Conservation (phyloP, 2,888 invertebrate species). For the Homarus gammarus region DNA sequence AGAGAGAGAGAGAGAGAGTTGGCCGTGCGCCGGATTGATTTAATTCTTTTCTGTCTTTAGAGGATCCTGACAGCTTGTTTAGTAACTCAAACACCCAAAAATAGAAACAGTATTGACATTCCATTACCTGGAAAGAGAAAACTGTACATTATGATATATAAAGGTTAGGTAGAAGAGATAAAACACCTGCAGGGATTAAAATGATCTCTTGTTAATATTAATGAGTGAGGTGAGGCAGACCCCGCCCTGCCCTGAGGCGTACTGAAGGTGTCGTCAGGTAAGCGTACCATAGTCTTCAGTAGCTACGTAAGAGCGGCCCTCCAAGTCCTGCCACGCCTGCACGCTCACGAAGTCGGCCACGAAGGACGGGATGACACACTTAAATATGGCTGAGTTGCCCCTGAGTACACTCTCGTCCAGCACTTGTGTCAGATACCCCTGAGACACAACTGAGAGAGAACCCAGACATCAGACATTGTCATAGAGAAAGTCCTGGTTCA, state of each 20-base stretch:
- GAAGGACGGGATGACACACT: slow-evolving; percentile 76
- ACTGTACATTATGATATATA: too few species aligned
- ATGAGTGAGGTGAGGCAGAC: too few species aligned
- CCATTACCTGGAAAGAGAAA: too few species aligned
- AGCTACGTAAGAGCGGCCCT: slow-evolving; percentile 78
- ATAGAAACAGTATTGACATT: too few species aligned
- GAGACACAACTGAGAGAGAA: slow-evolving; percentile 86
- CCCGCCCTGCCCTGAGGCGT: too few species aligned
- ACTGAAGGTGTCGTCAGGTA: background rate
- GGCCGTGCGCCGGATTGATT: too few species aligned
- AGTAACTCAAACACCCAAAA: too few species aligned
- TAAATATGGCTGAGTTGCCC: slow-evolving; percentile 75
- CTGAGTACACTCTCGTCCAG: slow-evolving; percentile 91
- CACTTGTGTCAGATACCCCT: slow-evolving; percentile 90
- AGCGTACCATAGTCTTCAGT: slow-evolving; percentile 81
- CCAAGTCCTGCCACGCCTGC: slow-evolving; percentile 72
- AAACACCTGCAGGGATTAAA: too few species aligned
- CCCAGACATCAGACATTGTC: slow-evolving; percentile 3
- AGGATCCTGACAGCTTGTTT: too few species aligned
- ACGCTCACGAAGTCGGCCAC: slow-evolving; percentile 77
- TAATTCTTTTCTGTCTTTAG: too few species aligned
- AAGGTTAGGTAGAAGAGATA: too few species aligned
- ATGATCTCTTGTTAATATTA: too few species aligned
- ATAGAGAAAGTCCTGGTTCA: background rate
- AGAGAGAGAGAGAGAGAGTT: background rate